Evolutionary conservation across 1,140 invertebrate genomes (phyloP).

Genomic region (Trichonephila clavata): DNA sequence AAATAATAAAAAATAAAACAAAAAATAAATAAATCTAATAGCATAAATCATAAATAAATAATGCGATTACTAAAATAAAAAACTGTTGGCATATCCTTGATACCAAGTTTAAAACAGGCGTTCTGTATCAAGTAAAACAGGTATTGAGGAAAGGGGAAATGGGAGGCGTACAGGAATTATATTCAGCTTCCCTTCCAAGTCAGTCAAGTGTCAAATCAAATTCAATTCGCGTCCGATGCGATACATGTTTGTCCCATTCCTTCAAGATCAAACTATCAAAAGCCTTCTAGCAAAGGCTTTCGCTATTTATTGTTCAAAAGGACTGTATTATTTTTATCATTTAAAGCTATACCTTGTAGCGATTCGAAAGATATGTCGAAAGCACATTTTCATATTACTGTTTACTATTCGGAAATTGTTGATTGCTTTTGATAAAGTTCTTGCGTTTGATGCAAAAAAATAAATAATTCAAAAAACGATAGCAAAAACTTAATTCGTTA

Average conservation of each 20-base stretch:
- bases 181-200: slow-evolving; percentile 42
- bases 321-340: too few relatives aligned
- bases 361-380: too few relatives aligned
- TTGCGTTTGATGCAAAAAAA: too few relatives aligned
- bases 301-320: background rate
- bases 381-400: too few relatives aligned
- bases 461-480: too few relatives aligned
- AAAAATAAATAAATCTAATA: slow-evolving; percentile 58
- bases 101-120: too few relatives aligned
- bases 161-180: background rate
- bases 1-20: slow-evolving; percentile 16
- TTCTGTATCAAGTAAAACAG: too few relatives aligned
- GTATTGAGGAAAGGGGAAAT: too few relatives aligned
- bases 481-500: too few relatives aligned
- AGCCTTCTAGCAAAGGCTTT: background rate
- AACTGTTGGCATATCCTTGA: background rate
- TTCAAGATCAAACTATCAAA: slow-evolving; percentile 44
- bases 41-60: slow-evolving; percentile 19
- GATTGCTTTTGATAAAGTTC: too few relatives aligned
- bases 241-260: slow-evolving; percentile 50
- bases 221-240: slow-evolving; percentile 58
- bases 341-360: too few relatives aligned
- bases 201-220: slow-evolving; percentile 71
- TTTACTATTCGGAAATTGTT: too few relatives aligned
- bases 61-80: background rate